Conservation (phyloP, 2,888 invertebrate genomes). For the Prosapia bicincta region DNA sequence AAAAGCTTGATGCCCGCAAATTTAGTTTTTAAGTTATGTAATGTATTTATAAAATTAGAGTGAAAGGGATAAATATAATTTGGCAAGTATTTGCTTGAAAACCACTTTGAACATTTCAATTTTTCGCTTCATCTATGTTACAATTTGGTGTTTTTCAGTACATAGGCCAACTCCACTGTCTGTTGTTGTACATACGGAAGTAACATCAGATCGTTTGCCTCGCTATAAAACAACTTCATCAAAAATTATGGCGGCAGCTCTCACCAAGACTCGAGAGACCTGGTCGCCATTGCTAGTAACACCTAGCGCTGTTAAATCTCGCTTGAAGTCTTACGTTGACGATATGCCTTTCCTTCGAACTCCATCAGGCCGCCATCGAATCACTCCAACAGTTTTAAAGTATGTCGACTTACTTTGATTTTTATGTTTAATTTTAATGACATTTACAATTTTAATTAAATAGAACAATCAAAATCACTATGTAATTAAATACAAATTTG, state of each 20-base stretch:
- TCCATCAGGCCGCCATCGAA: background rate
- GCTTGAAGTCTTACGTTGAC: constrained; percentile 22
- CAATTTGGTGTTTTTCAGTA: constrained; percentile 51
- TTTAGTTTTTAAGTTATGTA: background rate
- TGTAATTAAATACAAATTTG: background rate
- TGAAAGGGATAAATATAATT: background rate
- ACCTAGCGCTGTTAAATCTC: constrained; percentile 24
- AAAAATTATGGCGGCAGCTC: constrained; percentile 47
- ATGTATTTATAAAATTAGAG: background rate
- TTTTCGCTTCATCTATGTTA: too few relatives aligned
- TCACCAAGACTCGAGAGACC: constrained; percentile 50
- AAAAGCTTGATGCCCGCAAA: too few relatives aligned
- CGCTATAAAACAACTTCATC: constrained; percentile 49
- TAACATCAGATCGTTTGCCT: constrained; percentile 51
- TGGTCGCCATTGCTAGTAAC: constrained; percentile 45
- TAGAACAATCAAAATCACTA: too few relatives aligned
- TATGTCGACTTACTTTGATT: background rate
- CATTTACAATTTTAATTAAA: too few relatives aligned
- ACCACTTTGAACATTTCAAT: too few relatives aligned
- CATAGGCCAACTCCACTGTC: constrained; percentile 57
- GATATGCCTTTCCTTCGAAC: constrained; percentile 33
- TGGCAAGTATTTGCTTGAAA: too few relatives aligned
- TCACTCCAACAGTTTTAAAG: background rate
- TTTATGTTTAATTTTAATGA: background rate
- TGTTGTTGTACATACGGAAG: constrained; percentile 52